A percentile compares a stretch with the other conserved stretches of the same genome.
These are phyloP conservation scores for Drosophila cardini DNA, from an alignment of 1,140 invertebrate genomes.

Conservation along the genomic window DNA sequence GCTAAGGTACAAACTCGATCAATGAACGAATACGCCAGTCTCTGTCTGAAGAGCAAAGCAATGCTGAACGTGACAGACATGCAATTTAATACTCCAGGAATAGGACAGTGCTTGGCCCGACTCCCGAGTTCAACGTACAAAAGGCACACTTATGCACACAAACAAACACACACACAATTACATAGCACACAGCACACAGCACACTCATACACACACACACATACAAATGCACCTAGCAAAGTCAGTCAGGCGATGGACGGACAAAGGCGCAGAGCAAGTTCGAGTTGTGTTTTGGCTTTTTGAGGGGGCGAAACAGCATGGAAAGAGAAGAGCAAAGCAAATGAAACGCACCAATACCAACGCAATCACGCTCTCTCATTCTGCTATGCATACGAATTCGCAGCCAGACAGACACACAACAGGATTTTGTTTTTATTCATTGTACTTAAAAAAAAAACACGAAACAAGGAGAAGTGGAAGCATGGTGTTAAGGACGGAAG, in stretches of 20 bases:
- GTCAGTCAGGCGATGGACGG: conserved; percentile 58
- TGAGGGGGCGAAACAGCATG: conserved; percentile 61
- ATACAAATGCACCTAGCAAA: conserved; percentile 38
- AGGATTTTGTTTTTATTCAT: conserved; percentile 66
- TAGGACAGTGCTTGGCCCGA: conserved; percentile 31
- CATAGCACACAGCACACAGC: no score
- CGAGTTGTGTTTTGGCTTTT: conserved; percentile 68
- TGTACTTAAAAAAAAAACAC: conserved; percentile 33
- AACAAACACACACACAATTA: neutral
- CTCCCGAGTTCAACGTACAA: conserved; percentile 74
- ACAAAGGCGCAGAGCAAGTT: conserved; percentile 77
- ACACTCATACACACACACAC: no score
- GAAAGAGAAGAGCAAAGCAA: conserved; percentile 68
- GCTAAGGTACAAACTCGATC: neutral
- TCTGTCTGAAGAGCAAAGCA: neutral
- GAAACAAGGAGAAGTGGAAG: conserved; percentile 33
- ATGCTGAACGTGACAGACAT: conserved; percentile 36
- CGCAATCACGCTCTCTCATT: conserved; percentile 16
- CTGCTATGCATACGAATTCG: conserved; percentile 35
- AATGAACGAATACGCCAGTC: neutral
- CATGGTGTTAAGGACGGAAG: conserved; percentile 20
- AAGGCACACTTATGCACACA: conserved; percentile 44
- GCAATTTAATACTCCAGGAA: conserved; percentile 41
- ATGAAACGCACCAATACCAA: conserved; percentile 56
- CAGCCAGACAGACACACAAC: conserved; percentile 64